phyloP scores from a whole-genome alignment of 1,140 invertebrate genomes.

The Mesaphorura yosii region DNA sequence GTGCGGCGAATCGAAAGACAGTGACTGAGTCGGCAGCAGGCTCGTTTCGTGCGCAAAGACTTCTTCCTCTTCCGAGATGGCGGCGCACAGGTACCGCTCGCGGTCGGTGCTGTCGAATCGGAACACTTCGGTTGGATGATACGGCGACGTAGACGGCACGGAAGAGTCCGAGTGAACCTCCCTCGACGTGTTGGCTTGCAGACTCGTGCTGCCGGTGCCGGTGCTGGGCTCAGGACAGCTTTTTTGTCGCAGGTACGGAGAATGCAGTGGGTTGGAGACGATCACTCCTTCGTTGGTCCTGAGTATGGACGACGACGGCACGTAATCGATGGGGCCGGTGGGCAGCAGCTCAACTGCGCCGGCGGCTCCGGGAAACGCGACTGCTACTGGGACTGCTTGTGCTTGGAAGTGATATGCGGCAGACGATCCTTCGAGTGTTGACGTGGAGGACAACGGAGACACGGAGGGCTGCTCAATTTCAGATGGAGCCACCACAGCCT shows the following conservation, averaged over 20 bases:
- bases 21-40: slow-evolving; percentile 42
- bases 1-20: slow-evolving; percentile 35
- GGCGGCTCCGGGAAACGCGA: too few relatives aligned
- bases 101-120: slow-evolving; percentile 42
- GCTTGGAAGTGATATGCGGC: background rate
- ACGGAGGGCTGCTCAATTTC: background rate
- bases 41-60: slow-evolving; percentile 42
- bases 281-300: too few relatives aligned
- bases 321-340: too few relatives aligned
- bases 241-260: background rate
- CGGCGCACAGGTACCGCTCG: slow-evolving; percentile 36
- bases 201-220: slow-evolving; percentile 1
- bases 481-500: background rate
- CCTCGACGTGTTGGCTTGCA: background rate
- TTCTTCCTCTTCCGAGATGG: slow-evolving; percentile 44
- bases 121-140: slow-evolving; percentile 38
- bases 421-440: background rate
- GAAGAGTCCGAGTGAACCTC: background rate
- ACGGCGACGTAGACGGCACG: background rate
- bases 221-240: background rate
- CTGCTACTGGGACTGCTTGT: background rate
- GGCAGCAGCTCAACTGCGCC: too few relatives aligned
- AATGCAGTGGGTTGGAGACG: background rate
- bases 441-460: too few relatives aligned
- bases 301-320: too few relatives aligned